These are phyloP conservation scores for Poeciliopsis paucimaculata DNA, from an alignment of 2,797 vertebrate species.

Conservation along the genomic window DNA sequence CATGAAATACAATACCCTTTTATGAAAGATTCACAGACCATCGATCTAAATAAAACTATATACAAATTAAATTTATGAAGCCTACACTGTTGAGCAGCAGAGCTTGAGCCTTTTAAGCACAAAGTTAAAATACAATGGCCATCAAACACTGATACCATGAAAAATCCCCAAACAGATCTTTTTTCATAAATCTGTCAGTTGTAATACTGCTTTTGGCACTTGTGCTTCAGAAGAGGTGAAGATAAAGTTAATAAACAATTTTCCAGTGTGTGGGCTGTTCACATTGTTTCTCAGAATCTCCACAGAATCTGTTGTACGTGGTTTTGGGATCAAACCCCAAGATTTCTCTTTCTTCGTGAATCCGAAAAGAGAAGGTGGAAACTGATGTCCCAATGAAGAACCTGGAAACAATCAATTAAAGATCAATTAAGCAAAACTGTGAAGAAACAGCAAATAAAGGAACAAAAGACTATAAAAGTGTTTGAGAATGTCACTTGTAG, in stretches of 20 bases:
- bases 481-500: not conserved
- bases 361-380: constrained; percentile 97
- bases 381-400: constrained; percentile 95
- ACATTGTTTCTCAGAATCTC: constrained; percentile 88
- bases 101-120: constrained; percentile 39
- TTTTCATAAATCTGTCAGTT: constrained; percentile 33
- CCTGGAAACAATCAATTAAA: constrained; percentile 68
- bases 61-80: constrained; percentile 28
- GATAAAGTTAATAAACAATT: constrained; percentile 84
- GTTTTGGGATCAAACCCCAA: constrained; percentile 93
- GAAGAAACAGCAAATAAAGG: not conserved
- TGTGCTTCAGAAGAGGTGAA: constrained; percentile 27
- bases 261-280: constrained; percentile 99
- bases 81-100: constrained; percentile 20
- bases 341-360: constrained; percentile 96
- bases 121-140: constrained; percentile 49
- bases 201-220: constrained; percentile 69
- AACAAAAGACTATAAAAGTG: not conserved
- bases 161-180: constrained; percentile 25
- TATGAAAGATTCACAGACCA: constrained; percentile 17
- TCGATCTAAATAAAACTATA: constrained; percentile 22
- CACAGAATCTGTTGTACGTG: constrained; percentile 96
- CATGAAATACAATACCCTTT: constrained; percentile 11
- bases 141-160: constrained; percentile 44
- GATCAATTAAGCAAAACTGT: not conserved